phyloP scores from a whole-genome alignment of 2,113 vertebrate genomes.

The Sterna hirundo region DNA sequence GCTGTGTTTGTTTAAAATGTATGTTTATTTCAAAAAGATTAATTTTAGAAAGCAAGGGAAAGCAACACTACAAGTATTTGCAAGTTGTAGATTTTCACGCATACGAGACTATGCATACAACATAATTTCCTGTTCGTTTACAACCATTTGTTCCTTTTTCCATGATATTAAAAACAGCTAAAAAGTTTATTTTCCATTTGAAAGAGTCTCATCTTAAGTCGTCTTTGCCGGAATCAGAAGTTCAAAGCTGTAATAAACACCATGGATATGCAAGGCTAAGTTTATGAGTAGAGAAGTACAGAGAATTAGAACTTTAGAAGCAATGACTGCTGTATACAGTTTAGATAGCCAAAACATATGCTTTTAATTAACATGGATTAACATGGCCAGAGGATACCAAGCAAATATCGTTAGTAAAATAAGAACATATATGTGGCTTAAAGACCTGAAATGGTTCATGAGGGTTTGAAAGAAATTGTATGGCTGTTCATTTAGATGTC shows the following conservation, averaged over 20 bases:
- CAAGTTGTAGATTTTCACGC: neutral
- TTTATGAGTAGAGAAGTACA: neutral
- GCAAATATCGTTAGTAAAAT: neutral
- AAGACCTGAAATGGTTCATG: neutral
- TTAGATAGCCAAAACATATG: neutral
- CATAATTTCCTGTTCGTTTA: neutral
- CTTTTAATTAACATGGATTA: neutral
- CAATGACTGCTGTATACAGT: neutral
- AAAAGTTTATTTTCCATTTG: neutral
- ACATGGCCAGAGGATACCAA: neutral
- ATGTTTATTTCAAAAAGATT: slow-evolving; percentile 8
- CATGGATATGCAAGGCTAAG: neutral
- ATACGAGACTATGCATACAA: neutral
- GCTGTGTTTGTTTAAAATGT: neutral
- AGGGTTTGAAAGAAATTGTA: neutral
- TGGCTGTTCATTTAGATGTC: neutral
- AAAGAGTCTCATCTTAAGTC: neutral
- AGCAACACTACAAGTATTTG: neutral
- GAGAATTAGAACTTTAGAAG: neutral
- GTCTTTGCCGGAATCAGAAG: neutral
- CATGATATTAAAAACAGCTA: neutral
- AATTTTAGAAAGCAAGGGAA: neutral
- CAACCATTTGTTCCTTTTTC: neutral
- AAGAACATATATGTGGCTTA: neutral
- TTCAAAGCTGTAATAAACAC: neutral